Evolutionary conservation across 1,140 invertebrate genomes (phyloP), one percentile per base, ranked within the genome.

Genomic region (Pseudomyrmex pallidus): DNA sequence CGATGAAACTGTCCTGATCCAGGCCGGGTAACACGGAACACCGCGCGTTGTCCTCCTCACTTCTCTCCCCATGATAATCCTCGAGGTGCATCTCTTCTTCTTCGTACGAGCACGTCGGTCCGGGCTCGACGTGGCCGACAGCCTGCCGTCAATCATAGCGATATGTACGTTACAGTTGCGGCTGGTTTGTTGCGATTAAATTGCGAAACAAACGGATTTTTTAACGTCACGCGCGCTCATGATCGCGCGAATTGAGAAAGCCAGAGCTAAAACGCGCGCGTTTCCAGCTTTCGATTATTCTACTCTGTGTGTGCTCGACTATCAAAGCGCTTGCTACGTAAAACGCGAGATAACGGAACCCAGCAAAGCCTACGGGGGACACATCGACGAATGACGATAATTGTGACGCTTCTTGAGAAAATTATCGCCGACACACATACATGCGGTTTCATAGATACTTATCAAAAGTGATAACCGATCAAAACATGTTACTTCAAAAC

Each of bases 61-160:
- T 77, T n/a, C 80, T 77, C 46, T 73, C 76, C 61, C 35, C 74
- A 70, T 67, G 87, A 2, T 84, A 88, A 17, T 90, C 82, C 17
- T 90, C 88, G 13, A 90, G 82, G 56, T 90, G 86, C 89, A 90
- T 90, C 62, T 68, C 52, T 48, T 61, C 20, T 20, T 35, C 17
- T 56, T 44, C 35, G 50, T 50, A 17, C 56, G 4, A 17, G 62
- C n/a, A 25, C 74, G 74, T 80, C 66, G 76, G 15, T 80, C 44
- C 76, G 76, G 44, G 74, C 76, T 48, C 76, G 76, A 70, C 44
- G 74, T 52, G 63, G 15, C 63, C 63, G 76, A 44, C 76, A 70
- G 76, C 76, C 76, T 80, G 76, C n/a, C 54, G 66, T 80, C 54
- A 80, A 80, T 59, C 76, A 80, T 80, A 70, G 54, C 66, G 44